Conservation (phyloP, 2,797 vertebrate species). For the Prunella strophiata region DNA sequence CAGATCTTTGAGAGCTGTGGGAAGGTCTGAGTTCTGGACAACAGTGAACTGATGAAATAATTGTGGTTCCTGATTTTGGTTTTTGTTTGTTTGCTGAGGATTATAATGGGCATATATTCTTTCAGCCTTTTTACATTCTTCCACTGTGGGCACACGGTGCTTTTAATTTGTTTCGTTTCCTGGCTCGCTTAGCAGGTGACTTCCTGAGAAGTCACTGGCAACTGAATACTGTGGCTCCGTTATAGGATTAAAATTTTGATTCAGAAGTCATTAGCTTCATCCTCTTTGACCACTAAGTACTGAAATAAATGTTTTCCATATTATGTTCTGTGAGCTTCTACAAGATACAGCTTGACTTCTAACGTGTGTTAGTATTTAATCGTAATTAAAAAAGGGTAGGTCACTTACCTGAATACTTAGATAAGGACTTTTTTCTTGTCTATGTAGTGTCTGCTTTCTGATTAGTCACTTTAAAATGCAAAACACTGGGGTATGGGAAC, state of each 20-base stretch:
- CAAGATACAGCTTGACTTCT: constrained; percentile 16
- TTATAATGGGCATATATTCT: not conserved
- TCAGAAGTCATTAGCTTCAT: constrained; percentile 12
- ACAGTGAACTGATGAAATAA: not conserved
- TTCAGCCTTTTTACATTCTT: not conserved
- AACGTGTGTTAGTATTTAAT: not conserved
- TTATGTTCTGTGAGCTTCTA: not conserved
- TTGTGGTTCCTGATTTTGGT: not conserved
- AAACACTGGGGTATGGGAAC: constrained; percentile 6
- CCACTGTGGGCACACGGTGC: accelerated
- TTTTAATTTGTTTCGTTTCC: not conserved
- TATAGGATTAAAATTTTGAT: constrained; percentile 10
- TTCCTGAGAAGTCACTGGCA: not conserved
- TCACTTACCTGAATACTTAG: not conserved
- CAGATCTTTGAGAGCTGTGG: not conserved
- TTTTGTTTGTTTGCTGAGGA: not conserved
- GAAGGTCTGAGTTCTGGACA: not conserved
- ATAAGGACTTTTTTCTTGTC: constrained; percentile 10
- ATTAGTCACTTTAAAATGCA: constrained; percentile 38
- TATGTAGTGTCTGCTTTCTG: constrained; percentile 16
- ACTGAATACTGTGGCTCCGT: not conserved
- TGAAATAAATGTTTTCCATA: constrained; percentile 11
- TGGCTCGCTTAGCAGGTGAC: not conserved
- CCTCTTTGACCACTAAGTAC: not conserved
- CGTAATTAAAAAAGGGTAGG: not conserved